A percentile compares a stretch with the other conserved stretches of the same genome.
These are phyloP conservation scores for Carcinoscorpius rotundicauda DNA, from an alignment of 1,140 invertebrate species.

Conservation along the genomic window DNA sequence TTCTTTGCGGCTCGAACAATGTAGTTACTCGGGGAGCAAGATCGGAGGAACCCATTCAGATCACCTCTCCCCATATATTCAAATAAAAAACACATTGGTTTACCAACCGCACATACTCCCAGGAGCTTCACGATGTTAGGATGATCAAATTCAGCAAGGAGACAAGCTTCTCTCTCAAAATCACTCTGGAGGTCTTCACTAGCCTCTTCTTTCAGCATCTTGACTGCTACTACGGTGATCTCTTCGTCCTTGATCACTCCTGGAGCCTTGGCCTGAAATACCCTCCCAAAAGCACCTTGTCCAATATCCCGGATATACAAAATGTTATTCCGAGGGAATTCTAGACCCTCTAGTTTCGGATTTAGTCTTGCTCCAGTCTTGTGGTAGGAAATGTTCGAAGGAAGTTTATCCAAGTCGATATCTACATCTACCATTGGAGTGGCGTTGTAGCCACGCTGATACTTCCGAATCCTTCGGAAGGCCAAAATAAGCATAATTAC, in stretches of 20 bases:
- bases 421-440: slow-evolving; percentile 46
- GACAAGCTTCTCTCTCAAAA: slow-evolving; percentile 86
- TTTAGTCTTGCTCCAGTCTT: slow-evolving; percentile 66
- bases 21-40: slow-evolving; percentile 52
- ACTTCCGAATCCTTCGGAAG: slow-evolving; percentile 14
- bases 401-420: slow-evolving; percentile 79
- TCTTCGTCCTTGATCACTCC: slow-evolving; percentile 69
- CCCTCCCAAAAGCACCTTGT: slow-evolving; percentile 88
- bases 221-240: slow-evolving; percentile 86
- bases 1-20: slow-evolving; percentile 46
- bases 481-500: slow-evolving; percentile 11
- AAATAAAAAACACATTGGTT: slow-evolving; percentile 86
- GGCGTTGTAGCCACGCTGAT: slow-evolving; percentile 49
- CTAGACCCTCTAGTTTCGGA: slow-evolving; percentile 81
- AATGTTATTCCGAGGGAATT: slow-evolving; percentile 91
- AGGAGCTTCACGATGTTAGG: slow-evolving; percentile 84
- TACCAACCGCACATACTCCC: slow-evolving; percentile 79
- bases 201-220: slow-evolving; percentile 95
- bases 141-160: slow-evolving; percentile 84
- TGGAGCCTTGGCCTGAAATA: slow-evolving; percentile 86
- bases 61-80: slow-evolving; percentile 86
- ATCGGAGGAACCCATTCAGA: slow-evolving; percentile 76
- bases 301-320: slow-evolving; percentile 87
- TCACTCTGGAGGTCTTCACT: slow-evolving; percentile 82
- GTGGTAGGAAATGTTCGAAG: slow-evolving; percentile 76